Base-by-base conservation (phyloP, 2,797 vertebrate species). In the Diceros bicornis region DNA sequence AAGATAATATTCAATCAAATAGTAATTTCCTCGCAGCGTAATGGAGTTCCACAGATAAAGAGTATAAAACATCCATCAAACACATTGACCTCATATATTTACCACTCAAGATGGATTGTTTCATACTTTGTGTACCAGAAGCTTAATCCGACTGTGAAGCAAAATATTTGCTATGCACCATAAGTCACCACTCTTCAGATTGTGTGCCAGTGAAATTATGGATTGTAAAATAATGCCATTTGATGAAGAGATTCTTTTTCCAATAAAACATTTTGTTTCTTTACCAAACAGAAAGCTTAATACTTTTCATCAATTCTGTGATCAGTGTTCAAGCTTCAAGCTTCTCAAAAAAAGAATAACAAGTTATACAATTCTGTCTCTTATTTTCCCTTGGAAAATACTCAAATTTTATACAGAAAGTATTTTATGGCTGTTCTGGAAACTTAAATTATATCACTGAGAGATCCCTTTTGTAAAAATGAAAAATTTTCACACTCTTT, bases 21-120 rank as follows among this genome's bases (percentile, higher is more conserved):
- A 41, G 20, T 72, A 94, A 8, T 84, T 13, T 66, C 3, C 6
- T 18, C 10, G 12, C 13, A 77, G 18, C 62, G 21, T 74, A 92
- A 66, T 81, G 7, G 32, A 83, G 20, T 71, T 68, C 37, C 41
- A 81, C 5, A 77, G 47, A 41, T 18, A 89, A 85, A 64, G 37
- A 71, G 7, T 68, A 59, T 6, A 79, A 91, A 97, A 23, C 13
- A 96, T 74, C 71, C 32, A 91, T 92, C 32, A 94, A 66, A 91
- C 18, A 59, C 23, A 50, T 18, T 85, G 41, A 66, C 34, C 34
- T 50, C 34, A 75, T n/a, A 0, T 32, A 72, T 75, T 95, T 85
- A 61, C 23, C 6, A 71, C 2, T 79, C 64, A 92, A 47, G 11
- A 47, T 47, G 21, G 75, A 88, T 13, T 74, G 18, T 59, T 93